Evolutionary conservation across 2,797 vertebrate genomes (phyloP).

Genomic region (Myotis myotis): DNA sequence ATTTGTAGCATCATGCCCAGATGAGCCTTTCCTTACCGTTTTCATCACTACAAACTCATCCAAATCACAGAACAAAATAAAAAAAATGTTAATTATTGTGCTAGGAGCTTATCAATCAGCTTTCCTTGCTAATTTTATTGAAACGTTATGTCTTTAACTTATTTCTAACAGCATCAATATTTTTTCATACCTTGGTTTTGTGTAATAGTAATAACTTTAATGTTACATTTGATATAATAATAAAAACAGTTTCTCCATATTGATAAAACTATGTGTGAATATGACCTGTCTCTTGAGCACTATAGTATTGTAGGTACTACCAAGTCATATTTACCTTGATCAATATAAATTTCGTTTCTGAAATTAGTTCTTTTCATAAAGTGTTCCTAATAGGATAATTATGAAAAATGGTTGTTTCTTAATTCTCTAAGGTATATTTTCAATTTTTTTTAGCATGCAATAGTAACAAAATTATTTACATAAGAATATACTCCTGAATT

Average conservation of each 20-base stretch:
- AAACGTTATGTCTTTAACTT: background rate
- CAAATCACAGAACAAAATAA: background rate
- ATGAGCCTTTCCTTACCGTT: background rate
- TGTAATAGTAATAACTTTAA: background rate
- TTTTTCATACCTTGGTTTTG: background rate
- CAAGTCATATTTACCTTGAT: background rate
- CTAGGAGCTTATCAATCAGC: background rate
- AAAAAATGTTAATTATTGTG: background rate
- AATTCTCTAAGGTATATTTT: conserved; percentile 41
- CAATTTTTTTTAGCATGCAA: conserved; percentile 5
- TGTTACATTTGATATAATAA: background rate
- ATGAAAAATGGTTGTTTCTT: background rate
- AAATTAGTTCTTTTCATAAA: background rate
- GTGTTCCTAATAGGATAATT: background rate
- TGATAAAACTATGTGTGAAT: background rate
- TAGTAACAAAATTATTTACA: conserved; percentile 23
- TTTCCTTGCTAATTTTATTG: background rate
- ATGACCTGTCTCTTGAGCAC: background rate
- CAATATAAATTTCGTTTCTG: background rate
- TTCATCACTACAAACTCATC: background rate
- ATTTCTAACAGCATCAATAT: background rate
- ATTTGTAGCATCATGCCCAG: background rate
- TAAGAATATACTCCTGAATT: conserved; percentile 46
- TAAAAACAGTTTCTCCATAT: background rate
- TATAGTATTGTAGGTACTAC: background rate